phyloP scores from a whole-genome alignment of 1,140 invertebrate genomes.

The Drosophila simulans region DNA sequence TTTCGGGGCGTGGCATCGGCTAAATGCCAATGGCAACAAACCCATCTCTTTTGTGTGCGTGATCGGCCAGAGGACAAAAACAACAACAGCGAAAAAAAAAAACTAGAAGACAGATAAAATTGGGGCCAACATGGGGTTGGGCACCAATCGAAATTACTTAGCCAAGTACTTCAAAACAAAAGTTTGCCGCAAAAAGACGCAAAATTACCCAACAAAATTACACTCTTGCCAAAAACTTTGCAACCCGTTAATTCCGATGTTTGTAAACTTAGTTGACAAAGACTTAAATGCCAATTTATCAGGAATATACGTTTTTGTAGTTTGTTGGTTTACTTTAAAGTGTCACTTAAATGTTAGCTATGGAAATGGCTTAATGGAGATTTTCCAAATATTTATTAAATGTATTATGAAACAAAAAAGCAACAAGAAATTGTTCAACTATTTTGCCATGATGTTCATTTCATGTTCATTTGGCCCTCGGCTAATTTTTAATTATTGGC shows the following conservation, averaged over 20 bases:
- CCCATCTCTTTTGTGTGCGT: constrained; percentile 18
- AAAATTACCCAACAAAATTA: constrained; percentile 4
- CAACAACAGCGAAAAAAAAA: background rate
- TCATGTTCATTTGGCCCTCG: background rate
- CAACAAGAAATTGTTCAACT: background rate
- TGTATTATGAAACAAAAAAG: background rate
- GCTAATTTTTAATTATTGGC: constrained; percentile 4
- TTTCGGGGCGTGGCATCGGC: constrained; percentile 44
- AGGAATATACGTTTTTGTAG: background rate
- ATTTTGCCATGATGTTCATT: background rate
- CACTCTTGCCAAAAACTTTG: constrained; percentile 2
- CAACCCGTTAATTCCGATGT: background rate
- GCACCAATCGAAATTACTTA: constrained; percentile 6
- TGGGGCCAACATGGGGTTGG: background rate
- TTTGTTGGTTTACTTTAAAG: background rate
- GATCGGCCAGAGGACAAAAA: constrained; percentile 5
- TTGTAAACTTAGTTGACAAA: background rate
- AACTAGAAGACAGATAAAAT: constrained; percentile 10
- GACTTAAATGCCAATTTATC: constrained; percentile 1
- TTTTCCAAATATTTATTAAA: too few species aligned
- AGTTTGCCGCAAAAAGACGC: constrained; percentile 2
- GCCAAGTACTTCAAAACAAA: constrained; percentile 8
- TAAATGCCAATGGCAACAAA: constrained; percentile 25
- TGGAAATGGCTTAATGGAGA: too few species aligned
- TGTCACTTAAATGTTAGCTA: too few species aligned